Conservation (phyloP, 2,888 invertebrate species). For the Zhuqinia jingwanae region DNA sequence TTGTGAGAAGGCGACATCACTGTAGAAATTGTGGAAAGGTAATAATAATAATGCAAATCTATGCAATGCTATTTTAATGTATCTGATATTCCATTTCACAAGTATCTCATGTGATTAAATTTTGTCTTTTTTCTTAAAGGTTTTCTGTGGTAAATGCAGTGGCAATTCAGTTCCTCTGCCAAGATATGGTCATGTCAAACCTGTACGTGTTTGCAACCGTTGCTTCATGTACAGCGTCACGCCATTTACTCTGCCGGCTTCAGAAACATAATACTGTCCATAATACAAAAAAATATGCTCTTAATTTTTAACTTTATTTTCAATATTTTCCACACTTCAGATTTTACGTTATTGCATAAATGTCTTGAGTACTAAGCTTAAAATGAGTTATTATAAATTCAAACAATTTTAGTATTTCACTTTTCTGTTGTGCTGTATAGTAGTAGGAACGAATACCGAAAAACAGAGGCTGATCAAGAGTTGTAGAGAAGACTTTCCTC, state of each 20-base stretch:
- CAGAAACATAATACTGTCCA: slow-evolving; percentile 61
- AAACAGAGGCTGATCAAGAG: neutral
- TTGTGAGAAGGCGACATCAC: slow-evolving; percentile 97
- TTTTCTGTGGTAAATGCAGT: slow-evolving; percentile 97
- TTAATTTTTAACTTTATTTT: slow-evolving; percentile 10
- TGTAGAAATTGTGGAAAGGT: slow-evolving; percentile 96
- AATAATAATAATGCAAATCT: slow-evolving; percentile 46
- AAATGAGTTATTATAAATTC: neutral
- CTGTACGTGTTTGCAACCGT: slow-evolving; percentile 96
- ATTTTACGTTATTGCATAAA: neutral
- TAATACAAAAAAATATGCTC: neutral
- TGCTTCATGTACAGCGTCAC: slow-evolving; percentile 90
- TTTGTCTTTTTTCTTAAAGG: slow-evolving; percentile 83
- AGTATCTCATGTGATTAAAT: neutral
- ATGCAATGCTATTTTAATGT: slow-evolving; percentile 27
- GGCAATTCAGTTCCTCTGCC: slow-evolving; percentile 95
- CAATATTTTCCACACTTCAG: slow-evolving; percentile 29
- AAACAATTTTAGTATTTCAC: slow-evolving; percentile 3
- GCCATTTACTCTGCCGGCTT: slow-evolving; percentile 83
- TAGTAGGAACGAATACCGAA: neutral
- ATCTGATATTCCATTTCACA: neutral
- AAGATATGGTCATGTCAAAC: slow-evolving; percentile 94
- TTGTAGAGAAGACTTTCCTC: neutral
- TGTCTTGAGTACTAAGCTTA: slow-evolving; percentile 20
- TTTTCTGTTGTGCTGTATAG: neutral